Evolutionary conservation across 2,113 vertebrate genomes (phyloP), one percentile per base, ranked within the genome.

Genomic region (Spea multiplicata): DNA sequence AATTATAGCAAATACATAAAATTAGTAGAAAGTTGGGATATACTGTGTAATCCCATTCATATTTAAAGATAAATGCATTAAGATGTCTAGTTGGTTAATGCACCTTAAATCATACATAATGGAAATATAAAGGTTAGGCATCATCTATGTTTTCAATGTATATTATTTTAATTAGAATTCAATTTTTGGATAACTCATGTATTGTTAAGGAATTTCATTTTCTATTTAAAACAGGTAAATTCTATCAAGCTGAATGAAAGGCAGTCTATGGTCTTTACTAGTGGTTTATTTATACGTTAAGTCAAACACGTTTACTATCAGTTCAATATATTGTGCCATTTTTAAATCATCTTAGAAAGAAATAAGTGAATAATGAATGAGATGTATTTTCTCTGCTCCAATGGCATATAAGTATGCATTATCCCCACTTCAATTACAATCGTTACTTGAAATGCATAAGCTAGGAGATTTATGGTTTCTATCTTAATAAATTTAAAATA

Each of bases 401-500:
- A 90, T 91, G 89, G 90, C 89, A 84, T 84, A 90, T 87, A 91
- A 92, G 93, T 93, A 89, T 91, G 44, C 47, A 70, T 8, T 50
- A 92, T 91, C 87, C 90, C 90, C 89, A 91, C 92, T 89, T 90
- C 92, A 91, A 93, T 91, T 91, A 89, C 88, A 88, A 91, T 90
- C 91, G 89, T 89, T 90, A 88, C 89, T 93, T 93, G 93, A 92
- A 92, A 93, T 93, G 91, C 92, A 91, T 89, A 82, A 87, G 89
- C 88, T 86, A 88, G 55, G 79, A 77, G 84, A 90, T 90, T 91
- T 92, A 92, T 88, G 87, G 91, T 90, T 93, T 92, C 85, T 80
- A 81, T 85, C 88, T 90, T 91, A 93, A 93, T 92, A 90, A 89
- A 93, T 92, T 93, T 89, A 86, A 91, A 93, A 93, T 93, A 91